phyloP scores from a whole-genome alignment of 2,113 vertebrate genomes.

The Pollimyrus isidori region DNA sequence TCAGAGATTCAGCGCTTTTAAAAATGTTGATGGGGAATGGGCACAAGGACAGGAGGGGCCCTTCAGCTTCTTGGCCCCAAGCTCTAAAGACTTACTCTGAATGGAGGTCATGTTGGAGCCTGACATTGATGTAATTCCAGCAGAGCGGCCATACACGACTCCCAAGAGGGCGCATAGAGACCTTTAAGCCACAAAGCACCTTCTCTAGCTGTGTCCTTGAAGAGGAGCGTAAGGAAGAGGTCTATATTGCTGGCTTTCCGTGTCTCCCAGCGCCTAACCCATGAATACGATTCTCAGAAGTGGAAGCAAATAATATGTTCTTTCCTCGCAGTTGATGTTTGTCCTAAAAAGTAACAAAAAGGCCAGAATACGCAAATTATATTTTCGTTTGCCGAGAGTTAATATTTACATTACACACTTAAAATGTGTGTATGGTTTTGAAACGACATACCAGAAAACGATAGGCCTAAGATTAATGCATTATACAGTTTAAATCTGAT shows the following conservation, averaged over 20 bases:
- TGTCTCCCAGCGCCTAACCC: not conserved
- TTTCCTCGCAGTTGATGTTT: not conserved
- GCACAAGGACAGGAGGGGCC: slow-evolving; percentile 40
- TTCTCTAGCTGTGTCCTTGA: slow-evolving; percentile 52
- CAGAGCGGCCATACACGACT: slow-evolving; percentile 42
- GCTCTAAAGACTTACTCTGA: slow-evolving; percentile 40
- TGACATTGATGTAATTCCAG: slow-evolving; percentile 48
- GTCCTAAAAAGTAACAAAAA: not conserved
- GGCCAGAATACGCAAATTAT: not conserved
- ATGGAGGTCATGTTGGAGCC: slow-evolving; percentile 50
- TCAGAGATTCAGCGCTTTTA: slow-evolving; percentile 37
- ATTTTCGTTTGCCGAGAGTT: not conserved
- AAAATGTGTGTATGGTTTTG: not conserved
- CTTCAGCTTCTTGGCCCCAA: slow-evolving; percentile 33
- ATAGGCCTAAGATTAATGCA: not conserved
- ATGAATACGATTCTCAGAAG: not conserved
- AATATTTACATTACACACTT: not conserved
- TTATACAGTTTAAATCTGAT: not conserved
- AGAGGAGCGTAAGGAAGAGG: slow-evolving; percentile 37
- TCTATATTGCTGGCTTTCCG: slow-evolving; percentile 7
- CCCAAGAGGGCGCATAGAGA: slow-evolving; percentile 40
- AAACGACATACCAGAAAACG: not conserved
- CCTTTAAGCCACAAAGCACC: slow-evolving; percentile 56
- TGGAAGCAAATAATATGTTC: not conserved
- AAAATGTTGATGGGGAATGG: slow-evolving; percentile 28